Evolutionary conservation across 2,888 invertebrate species (phyloP), one percentile per base, ranked within the genome.

Genomic region (Automeris io): DNA sequence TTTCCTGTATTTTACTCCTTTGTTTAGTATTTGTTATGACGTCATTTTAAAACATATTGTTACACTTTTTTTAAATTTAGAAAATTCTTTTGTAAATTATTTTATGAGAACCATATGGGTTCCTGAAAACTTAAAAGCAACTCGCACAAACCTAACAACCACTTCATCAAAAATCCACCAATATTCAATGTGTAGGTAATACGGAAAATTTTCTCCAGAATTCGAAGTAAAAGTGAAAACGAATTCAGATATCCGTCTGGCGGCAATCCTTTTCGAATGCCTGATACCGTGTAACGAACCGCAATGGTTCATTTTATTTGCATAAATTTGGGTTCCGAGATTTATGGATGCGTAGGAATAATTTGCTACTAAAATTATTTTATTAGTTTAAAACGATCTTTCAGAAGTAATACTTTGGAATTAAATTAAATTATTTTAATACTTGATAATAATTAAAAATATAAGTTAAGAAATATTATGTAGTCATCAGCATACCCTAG

Each of bases 251-350:
- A 69, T 66, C 54, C 57, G 60, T 60, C 57, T 45, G 48, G 50
- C 47, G 47, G 72, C 65, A 70, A 75, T 75, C 70, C 72, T 73
- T 72, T 70, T 63, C 61, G 56, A 62, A 62, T 57, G 66, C 59
- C 62, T 69, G 70, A 73, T 77, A 69, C 67, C 53, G 77, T 65
- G 74, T 80, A 80, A 80, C 80, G 77, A 79, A 78, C 76, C 79
- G 68, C 70, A 63, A 69, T 70, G 71, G 70, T 66, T 71, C 70
- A 72, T 77, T 79, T 73, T 75, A 79, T 79, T 80, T 78, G 75
- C 79, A 80, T 80, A 77, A 79, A 74, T 78, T 76, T 73, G 67
- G 71, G 72, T 72, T 63, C 63, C 50, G 55, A 62, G 66, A 73
- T 79, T 77, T 70, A 70, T 72, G 63, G 64, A 60, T 60, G 54